Evolutionary conservation across 1,140 invertebrate species (phyloP).

Genomic region (Drosophila aff.): DNA sequence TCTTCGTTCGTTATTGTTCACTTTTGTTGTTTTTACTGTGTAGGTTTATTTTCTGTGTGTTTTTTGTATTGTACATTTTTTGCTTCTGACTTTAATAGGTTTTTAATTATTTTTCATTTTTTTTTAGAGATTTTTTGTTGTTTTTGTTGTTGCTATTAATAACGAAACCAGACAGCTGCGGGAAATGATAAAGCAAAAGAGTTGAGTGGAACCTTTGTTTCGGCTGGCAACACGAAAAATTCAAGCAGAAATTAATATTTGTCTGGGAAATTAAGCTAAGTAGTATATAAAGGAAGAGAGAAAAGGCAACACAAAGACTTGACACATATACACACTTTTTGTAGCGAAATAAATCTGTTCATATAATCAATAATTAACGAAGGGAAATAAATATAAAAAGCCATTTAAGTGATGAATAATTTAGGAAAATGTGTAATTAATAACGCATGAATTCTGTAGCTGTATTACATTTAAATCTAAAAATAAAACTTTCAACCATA

Average conservation of each 20-base stretch:
- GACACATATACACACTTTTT: constrained; percentile 2
- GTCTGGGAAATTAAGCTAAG: constrained; percentile 32
- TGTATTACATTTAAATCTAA: constrained; percentile 29
- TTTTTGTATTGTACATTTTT: constrained; percentile 9
- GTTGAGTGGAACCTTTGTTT: constrained; percentile 57
- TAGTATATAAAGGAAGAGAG: not conserved
- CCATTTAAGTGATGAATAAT: constrained; percentile 1
- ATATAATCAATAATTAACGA: constrained; percentile 7
- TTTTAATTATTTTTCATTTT: constrained; percentile 10
- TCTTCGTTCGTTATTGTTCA: constrained; percentile 76
- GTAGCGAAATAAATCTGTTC: not conserved
- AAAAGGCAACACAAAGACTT: not conserved
- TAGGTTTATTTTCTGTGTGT: constrained; percentile 47
- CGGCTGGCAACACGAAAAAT: constrained; percentile 40
- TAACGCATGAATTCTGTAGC: not conserved
- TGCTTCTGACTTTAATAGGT: constrained; percentile 5
- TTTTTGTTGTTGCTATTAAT: constrained; percentile 29
- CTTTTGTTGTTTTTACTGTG: constrained; percentile 25
- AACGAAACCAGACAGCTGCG: constrained; percentile 52
- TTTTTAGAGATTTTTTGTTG: constrained; percentile 18
- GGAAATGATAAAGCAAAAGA: constrained; percentile 46
- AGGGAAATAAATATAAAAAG: not conserved
- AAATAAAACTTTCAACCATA: not conserved
- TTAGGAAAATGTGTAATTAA: not conserved
- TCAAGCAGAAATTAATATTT: constrained; percentile 22